Base-by-base conservation (phyloP, 2,113 vertebrate species). In the Oplegnathus fasciatus region DNA sequence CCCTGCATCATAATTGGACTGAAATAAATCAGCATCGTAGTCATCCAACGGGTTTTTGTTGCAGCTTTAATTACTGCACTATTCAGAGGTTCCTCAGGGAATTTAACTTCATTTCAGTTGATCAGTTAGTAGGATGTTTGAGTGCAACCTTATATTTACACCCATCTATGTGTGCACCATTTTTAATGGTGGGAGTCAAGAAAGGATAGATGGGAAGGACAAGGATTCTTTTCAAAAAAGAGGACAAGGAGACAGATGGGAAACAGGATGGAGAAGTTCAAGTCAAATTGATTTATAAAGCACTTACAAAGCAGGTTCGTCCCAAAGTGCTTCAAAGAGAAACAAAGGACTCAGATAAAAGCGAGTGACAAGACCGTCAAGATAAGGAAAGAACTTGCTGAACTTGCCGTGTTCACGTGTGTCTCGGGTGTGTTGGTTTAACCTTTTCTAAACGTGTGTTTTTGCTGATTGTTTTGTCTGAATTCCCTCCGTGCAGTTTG, bases 401-500 rank as follows among this genome's bases (percentile, higher is more conserved):
- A 68, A 30, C 48, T 18, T 10, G 18, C 55, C 32, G 26, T 52
- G 32, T 40, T 11, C 24, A 32, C 30, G 52, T 75, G 32, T 57
- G 57, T 34, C 7, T 46, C 6, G n/a, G 28, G 55, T 67, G 57
- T 55, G 34, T 4, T 20, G 57, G 26, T 28, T 70, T 68, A 37
- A 26, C 40, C 30, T 73, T 20, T 32, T 17, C 4, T 4, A 9
- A 22, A 24, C 32, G 58, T 26, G 58, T 24, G 7, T 52, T 26
- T 54, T 54, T 26, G 20, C 30, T 30, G 40, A 60, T 58, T 44
- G 17, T 75, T 80, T 72, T 34, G 6, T 84, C 24, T 65, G 10
- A 46, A 62, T 71, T 8, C 5, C 37, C 1, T 66, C 4, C 6
- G n/a, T 71, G 32, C 94, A 99, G 98, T 96, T 96, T 0, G 94